Conservation (phyloP, 2,113 vertebrate species). For the Cololabis saira region DNA sequence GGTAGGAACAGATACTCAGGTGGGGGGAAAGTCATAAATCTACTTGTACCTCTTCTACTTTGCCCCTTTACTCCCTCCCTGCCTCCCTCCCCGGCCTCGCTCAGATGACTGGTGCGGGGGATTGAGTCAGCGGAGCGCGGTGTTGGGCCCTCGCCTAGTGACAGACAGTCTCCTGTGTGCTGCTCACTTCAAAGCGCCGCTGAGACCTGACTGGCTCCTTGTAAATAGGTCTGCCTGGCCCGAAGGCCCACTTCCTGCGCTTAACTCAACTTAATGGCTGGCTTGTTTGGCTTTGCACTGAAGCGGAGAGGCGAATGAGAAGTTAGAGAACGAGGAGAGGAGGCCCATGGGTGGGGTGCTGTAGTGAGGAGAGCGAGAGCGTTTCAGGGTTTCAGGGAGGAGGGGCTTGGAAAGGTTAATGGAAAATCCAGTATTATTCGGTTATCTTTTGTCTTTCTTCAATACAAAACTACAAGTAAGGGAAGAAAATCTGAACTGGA, state of each 20-base stretch:
- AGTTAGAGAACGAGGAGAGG: slow-evolving; percentile 51
- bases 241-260: slow-evolving; percentile 80
- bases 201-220: slow-evolving; percentile 79
- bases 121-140: slow-evolving; percentile 74
- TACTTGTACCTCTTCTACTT: slow-evolving; percentile 36
- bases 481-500: slow-evolving; percentile 2
- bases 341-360: slow-evolving; percentile 57
- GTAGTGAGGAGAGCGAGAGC: slow-evolving; percentile 42
- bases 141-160: slow-evolving; percentile 67
- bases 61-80: slow-evolving; percentile 28
- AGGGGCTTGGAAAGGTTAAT: slow-evolving; percentile 64
- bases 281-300: slow-evolving; percentile 79
- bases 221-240: slow-evolving; percentile 79
- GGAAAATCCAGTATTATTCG: slow-evolving; percentile 70
- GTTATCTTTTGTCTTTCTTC: slow-evolving; percentile 64
- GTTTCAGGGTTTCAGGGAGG: slow-evolving; percentile 49
- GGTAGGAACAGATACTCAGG: slow-evolving; percentile 53
- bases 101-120: slow-evolving; percentile 75
- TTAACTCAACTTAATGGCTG: slow-evolving; percentile 80
- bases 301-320: slow-evolving; percentile 61
- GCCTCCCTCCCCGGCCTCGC: slow-evolving; percentile 44
- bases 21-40: slow-evolving; percentile 61
- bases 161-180: slow-evolving; percentile 79
- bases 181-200: slow-evolving; percentile 77
- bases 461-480: slow-evolving; percentile 30